phyloP scores from a whole-genome alignment of 1,140 invertebrate species.

The Cydia amplana region DNA sequence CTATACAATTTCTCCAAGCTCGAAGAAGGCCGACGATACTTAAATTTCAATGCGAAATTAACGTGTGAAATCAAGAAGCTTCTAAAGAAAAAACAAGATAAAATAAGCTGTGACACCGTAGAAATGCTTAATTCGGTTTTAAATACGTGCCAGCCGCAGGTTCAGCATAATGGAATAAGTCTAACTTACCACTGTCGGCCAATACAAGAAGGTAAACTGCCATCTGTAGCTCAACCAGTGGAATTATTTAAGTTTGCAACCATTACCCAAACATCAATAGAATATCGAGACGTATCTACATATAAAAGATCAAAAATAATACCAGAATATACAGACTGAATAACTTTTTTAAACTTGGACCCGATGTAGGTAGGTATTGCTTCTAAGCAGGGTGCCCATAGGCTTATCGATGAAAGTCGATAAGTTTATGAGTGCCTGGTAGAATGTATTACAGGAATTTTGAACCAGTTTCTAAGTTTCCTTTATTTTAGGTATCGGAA shows the following conservation, averaged over 20 bases:
- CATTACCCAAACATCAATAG: conserved; percentile 45
- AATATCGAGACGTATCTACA: conserved; percentile 36
- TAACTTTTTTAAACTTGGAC: conserved; percentile 34
- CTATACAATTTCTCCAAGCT: conserved; percentile 56
- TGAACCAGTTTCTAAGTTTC: neutral
- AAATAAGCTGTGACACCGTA: conserved; percentile 51
- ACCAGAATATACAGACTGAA: conserved; percentile 46
- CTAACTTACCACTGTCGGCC: conserved; percentile 52
- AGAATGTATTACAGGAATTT: neutral
- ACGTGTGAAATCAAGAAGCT: conserved; percentile 62
- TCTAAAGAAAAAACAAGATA: conserved; percentile 51
- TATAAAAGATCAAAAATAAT: conserved; percentile 45
- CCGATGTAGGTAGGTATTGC: conserved; percentile 35
- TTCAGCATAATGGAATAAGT: conserved; percentile 47
- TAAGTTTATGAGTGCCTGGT: neutral
- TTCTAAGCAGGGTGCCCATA: neutral
- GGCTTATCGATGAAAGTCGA: neutral
- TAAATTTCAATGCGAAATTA: conserved; percentile 67
- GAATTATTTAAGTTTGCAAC: conserved; percentile 45
- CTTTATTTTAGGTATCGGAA: conserved; percentile 53
- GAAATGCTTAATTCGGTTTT: conserved; percentile 53
- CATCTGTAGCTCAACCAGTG: conserved; percentile 14
- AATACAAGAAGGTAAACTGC: conserved; percentile 63
- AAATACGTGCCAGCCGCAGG: conserved; percentile 53
- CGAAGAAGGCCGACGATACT: conserved; percentile 65